Evolutionary conservation across 2,888 invertebrate genomes (phyloP).

Genomic region (Holacanthella duospinosa): DNA sequence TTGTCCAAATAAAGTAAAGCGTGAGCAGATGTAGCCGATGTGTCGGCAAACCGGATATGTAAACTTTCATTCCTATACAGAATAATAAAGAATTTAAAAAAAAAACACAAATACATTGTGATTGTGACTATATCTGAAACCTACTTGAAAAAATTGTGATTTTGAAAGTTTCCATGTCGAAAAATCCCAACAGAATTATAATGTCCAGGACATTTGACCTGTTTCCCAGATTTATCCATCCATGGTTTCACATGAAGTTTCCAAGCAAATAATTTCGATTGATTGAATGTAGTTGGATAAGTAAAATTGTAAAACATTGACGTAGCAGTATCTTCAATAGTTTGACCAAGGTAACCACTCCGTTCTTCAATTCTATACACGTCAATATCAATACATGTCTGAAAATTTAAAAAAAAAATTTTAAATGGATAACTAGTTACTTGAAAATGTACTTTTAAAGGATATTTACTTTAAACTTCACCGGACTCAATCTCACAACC

Average conservation of each 20-base stretch:
- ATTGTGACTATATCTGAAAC: background rate
- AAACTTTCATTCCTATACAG: slow-evolving; percentile 23
- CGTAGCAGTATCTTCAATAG: slow-evolving; percentile 12
- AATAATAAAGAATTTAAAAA: background rate
- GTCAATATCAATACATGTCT: slow-evolving; percentile 25
- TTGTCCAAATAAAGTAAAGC: slow-evolving; percentile 59
- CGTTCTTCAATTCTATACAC: slow-evolving; percentile 16
- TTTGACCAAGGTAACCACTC: slow-evolving; percentile 3
- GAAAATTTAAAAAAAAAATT: slow-evolving; percentile 8
- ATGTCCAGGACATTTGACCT: slow-evolving; percentile 12
- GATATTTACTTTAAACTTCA: slow-evolving; percentile 46
- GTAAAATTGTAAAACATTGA: slow-evolving; percentile 28
- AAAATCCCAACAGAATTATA: slow-evolving; percentile 27
- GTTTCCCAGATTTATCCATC: background rate
- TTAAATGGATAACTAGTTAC: background rate
- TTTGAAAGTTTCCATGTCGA: slow-evolving; percentile 22
- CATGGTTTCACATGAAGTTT: slow-evolving; percentile 17
- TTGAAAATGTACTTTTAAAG: background rate
- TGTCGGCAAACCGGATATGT: slow-evolving; percentile 22
- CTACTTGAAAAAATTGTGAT: slow-evolving; percentile 17
- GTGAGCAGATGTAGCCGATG: slow-evolving; percentile 41
- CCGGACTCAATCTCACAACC: slow-evolving; percentile 55
- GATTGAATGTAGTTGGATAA: background rate
- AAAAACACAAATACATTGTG: background rate
- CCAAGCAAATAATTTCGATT: slow-evolving; percentile 16